phyloP scores from a whole-genome alignment of 2,113 vertebrate species.

The Cettia cetti region DNA sequence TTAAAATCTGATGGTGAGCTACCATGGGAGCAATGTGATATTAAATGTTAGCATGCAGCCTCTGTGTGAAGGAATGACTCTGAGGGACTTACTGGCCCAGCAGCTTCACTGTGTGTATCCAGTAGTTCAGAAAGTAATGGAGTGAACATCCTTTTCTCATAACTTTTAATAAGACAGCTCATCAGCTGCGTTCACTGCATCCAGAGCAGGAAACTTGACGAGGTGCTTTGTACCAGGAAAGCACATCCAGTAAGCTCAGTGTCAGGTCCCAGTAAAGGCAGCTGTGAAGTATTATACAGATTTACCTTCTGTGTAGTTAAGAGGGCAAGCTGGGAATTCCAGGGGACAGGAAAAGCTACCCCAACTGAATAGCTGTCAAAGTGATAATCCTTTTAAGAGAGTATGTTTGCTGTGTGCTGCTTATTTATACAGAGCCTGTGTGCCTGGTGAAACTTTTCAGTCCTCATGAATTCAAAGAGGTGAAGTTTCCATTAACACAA shows the following conservation, averaged over 20 bases:
- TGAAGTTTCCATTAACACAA: conserved; percentile 11
- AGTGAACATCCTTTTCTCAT: conserved; percentile 33
- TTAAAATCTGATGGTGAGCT: not conserved
- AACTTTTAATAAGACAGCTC: conserved; percentile 58
- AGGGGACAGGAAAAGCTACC: conserved; percentile 41
- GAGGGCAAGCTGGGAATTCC: conserved; percentile 40
- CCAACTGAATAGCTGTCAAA: conserved; percentile 59
- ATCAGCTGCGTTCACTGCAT: not conserved
- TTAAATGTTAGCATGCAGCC: not conserved
- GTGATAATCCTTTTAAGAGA: conserved; percentile 54
- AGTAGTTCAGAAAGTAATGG: conserved; percentile 41
- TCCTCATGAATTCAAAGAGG: conserved; percentile 18
- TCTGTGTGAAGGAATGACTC: not conserved
- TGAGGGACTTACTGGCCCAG: not conserved
- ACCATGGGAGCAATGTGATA: not conserved
- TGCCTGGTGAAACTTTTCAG: conserved; percentile 36
- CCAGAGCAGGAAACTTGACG: conserved; percentile 31
- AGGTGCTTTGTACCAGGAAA: conserved; percentile 38
- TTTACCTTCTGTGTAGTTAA: conserved; percentile 56
- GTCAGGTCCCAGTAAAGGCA: conserved; percentile 43
- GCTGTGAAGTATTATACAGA: conserved; percentile 42
- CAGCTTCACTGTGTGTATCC: not conserved
- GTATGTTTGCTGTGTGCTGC: conserved; percentile 30
- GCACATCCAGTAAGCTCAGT: conserved; percentile 25
- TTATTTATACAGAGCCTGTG: conserved; percentile 47